Percentiles rank a stretch among this genome's conserved stretches.
Evolutionary conservation across 2,797 vertebrate species (phyloP).

Genomic region (Cryptoblepharus egeriae): DNA sequence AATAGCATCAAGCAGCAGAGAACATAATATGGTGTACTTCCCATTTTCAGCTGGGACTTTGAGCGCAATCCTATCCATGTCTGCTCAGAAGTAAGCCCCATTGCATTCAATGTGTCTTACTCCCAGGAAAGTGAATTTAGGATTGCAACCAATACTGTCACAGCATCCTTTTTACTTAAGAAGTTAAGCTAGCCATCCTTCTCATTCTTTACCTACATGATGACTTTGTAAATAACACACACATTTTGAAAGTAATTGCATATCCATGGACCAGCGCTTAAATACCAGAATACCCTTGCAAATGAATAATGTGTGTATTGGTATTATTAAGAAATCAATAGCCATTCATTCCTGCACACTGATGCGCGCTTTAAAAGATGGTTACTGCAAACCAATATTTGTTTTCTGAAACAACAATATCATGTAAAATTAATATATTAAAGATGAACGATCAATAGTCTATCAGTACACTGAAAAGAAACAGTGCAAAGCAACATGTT

Average conservation of each 20-base stretch:
- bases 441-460: constrained; percentile 15
- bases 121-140: too few species aligned
- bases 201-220: not conserved
- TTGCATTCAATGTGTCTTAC: too few species aligned
- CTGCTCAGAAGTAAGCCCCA: too few species aligned
- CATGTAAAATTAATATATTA: constrained; percentile 32
- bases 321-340: constrained; percentile 34
- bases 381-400: constrained; percentile 30
- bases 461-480: constrained; percentile 19
- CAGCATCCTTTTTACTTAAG: not conserved
- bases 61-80: too few species aligned
- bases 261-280: constrained; percentile 1
- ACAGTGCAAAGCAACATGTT: not conserved
- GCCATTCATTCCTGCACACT: constrained; percentile 17
- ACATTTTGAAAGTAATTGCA: not conserved
- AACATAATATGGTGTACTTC: not conserved
- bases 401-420: constrained; percentile 5
- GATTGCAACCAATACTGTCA: too few species aligned
- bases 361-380: constrained; percentile 21
- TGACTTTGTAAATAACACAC: not conserved
- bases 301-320: constrained; percentile 29
- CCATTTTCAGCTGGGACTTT: not conserved
- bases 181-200: not conserved
- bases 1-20: not conserved
- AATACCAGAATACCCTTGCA: constrained; percentile 20